Conservation (phyloP, 2,113 vertebrate species). For the Delphinapterus leucas region DNA sequence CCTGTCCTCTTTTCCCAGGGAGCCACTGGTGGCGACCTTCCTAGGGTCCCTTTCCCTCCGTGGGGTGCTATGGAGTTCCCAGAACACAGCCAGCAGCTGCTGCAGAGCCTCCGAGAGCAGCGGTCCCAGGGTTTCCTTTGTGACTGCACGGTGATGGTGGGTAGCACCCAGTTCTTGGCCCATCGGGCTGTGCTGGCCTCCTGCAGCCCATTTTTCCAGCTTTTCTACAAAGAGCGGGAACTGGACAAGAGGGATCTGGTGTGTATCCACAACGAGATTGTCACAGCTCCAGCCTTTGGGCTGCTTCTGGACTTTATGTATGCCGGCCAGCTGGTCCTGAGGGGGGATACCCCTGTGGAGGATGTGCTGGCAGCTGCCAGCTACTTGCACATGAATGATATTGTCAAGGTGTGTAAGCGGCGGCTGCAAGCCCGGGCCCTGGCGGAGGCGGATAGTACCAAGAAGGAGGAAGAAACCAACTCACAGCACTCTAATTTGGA, state of each 20-base stretch:
- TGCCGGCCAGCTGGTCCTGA: slow-evolving; percentile 90
- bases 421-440: slow-evolving; percentile 88
- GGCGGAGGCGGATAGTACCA: slow-evolving; percentile 94
- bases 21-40: slow-evolving; percentile 42
- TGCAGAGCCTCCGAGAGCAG: slow-evolving; percentile 91
- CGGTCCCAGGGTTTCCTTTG: slow-evolving; percentile 94
- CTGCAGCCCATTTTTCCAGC: slow-evolving; percentile 95
- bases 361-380: slow-evolving; percentile 95
- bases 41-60: slow-evolving; percentile 7
- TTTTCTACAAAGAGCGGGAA: slow-evolving; percentile 92
- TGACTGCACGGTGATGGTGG: slow-evolving; percentile 93
- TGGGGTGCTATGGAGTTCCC: slow-evolving; percentile 91
- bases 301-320: slow-evolving; percentile 96
- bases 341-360: slow-evolving; percentile 88
- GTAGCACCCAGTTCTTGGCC: slow-evolving; percentile 89
- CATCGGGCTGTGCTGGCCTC: slow-evolving; percentile 93
- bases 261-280: slow-evolving; percentile 92
- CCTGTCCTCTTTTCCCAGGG: slow-evolving; percentile 40
- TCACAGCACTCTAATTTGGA: slow-evolving; percentile 37
- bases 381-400: slow-evolving; percentile 97
- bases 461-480: slow-evolving; percentile 86
- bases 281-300: slow-evolving; percentile 91
- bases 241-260: slow-evolving; percentile 84
- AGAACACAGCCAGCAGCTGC: slow-evolving; percentile 91
- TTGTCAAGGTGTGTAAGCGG: slow-evolving; percentile 94